Evolutionary conservation across 2,888 invertebrate genomes (phyloP), one percentile per base, ranked within the genome.

Genomic region (Acrobeloides nanus): DNA sequence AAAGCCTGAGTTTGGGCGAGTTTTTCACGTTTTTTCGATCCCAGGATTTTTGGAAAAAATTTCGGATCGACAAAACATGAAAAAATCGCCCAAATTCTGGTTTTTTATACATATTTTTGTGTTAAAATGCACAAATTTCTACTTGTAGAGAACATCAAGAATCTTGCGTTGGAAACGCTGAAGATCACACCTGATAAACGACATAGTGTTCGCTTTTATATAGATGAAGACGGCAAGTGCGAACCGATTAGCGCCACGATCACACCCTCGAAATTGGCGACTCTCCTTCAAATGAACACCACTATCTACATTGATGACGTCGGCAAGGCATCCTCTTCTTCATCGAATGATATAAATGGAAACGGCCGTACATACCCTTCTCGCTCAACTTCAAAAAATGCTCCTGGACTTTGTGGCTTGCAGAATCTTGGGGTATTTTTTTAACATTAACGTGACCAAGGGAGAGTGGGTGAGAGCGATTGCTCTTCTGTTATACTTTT

Each of bases 361-460:
- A 46, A 46, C 46, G n/a, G 45, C 15, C 41, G 40, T 29, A 10
- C 17, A 7, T 35, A 7, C 8, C 8, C 35, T 7, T 35, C 18
- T 15, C 15, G 35, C 7, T 35, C 35, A n/a, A 35, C 31, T 29
- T 29, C n/a, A 8, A 29, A n/a, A 29, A n/a, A 8, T 29, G 31
- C 31, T 29, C 10, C 47, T 6, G 66, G 66, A 4, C 51, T 58
- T 5, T 69, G 67, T 39, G 90, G 90, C 0, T 79, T 90, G 26
- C 88, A 87, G 76, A 90, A 90, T 76, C 79, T 90, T 7, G 54
- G 52, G n/a, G n/a, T n/a, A n/a, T n/a, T n/a, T n/a, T n/a, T n/a
- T n/a, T n/a, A n/a, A n/a, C n/a, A n/a, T n/a, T n/a, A n/a, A n/a
- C n/a, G n/a, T n/a, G n/a, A n/a, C n/a, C n/a, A n/a, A n/a, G n/a